phyloP scores from a whole-genome alignment of 2,113 vertebrate species.

The Takifugu bimaculatus region DNA sequence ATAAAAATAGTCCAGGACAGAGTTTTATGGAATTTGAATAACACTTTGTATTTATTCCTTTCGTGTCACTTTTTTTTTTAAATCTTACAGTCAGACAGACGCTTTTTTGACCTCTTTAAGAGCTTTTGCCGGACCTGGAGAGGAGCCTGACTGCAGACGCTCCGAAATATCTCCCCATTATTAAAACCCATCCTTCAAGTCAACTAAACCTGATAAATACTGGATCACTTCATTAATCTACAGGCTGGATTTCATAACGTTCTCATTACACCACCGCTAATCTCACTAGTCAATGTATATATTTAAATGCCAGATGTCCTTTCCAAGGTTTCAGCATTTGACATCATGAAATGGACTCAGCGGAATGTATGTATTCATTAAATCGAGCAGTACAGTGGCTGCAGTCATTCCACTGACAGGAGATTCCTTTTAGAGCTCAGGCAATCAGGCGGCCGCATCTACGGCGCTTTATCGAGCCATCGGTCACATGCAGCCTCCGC shows the following conservation, averaged over 20 bases:
- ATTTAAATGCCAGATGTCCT: not conserved
- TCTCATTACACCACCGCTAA: slow-evolving; percentile 15
- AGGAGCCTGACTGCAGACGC: slow-evolving; percentile 30
- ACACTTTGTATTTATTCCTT: not conserved
- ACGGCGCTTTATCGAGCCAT: slow-evolving; percentile 60
- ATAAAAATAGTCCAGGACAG: not conserved
- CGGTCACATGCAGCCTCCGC: slow-evolving; percentile 36
- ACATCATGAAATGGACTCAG: slow-evolving; percentile 3
- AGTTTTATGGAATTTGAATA: not conserved
- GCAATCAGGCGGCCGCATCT: slow-evolving; percentile 44
- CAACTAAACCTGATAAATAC: slow-evolving; percentile 55
- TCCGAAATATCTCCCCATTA: slow-evolving; percentile 52
- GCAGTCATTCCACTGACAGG: slow-evolving; percentile 35
- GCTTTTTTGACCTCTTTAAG: slow-evolving; percentile 9
- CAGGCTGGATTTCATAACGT: slow-evolving; percentile 32
- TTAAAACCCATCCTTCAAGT: slow-evolving; percentile 64
- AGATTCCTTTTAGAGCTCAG: slow-evolving; percentile 61
- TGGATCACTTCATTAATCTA: slow-evolving; percentile 44
- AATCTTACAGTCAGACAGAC: not conserved
- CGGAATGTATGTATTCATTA: not conserved
- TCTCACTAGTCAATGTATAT: too few species aligned
- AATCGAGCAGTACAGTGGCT: slow-evolving; percentile 49
- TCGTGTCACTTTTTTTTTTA: too few species aligned
- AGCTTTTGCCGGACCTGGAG: slow-evolving; percentile 12
- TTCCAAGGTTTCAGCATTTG: slow-evolving; percentile 5